Evolutionary conservation across 2,888 invertebrate species (phyloP).

Genomic region (Athalia circularis): DNA sequence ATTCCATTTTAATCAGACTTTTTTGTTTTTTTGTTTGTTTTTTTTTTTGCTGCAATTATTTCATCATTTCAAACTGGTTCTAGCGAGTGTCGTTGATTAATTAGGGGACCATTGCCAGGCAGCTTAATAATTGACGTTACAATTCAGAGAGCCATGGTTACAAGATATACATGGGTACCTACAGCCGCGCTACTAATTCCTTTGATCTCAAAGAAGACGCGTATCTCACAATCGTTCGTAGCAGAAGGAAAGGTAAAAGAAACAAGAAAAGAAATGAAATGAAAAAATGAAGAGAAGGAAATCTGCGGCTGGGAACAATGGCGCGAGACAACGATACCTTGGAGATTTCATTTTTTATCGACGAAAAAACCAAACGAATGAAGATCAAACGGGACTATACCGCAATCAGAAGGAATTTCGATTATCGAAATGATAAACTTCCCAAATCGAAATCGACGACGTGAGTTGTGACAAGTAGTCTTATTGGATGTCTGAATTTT

Average conservation of each 20-base stretch:
- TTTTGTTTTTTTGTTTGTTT: neutral
- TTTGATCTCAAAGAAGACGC: constrained; percentile 14
- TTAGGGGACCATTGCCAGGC: constrained; percentile 23
- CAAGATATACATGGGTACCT: too few species aligned
- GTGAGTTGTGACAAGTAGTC: too few species aligned
- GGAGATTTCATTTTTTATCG: too few species aligned
- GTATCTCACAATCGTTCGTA: neutral
- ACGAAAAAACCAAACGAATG: too few species aligned
- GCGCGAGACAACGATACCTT: too few species aligned
- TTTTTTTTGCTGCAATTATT: neutral
- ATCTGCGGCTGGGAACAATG: too few species aligned
- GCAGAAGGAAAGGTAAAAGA: neutral
- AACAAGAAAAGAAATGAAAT: neutral
- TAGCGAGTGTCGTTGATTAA: constrained; percentile 32
- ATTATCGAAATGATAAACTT: too few species aligned
- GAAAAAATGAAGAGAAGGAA: too few species aligned
- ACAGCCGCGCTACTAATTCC: neutral
- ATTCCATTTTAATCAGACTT: constrained; percentile 12
- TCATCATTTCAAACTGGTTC: constrained; percentile 14
- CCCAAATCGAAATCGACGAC: too few species aligned
- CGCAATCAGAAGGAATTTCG: too few species aligned
- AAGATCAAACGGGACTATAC: too few species aligned
- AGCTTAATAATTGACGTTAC: constrained; percentile 31
- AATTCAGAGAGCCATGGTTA: constrained; percentile 6
- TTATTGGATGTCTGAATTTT: too few species aligned